Evolutionary conservation across 2,797 vertebrate species (phyloP), one percentile per base, ranked within the genome.

Genomic region (Lepus oiostolus): DNA sequence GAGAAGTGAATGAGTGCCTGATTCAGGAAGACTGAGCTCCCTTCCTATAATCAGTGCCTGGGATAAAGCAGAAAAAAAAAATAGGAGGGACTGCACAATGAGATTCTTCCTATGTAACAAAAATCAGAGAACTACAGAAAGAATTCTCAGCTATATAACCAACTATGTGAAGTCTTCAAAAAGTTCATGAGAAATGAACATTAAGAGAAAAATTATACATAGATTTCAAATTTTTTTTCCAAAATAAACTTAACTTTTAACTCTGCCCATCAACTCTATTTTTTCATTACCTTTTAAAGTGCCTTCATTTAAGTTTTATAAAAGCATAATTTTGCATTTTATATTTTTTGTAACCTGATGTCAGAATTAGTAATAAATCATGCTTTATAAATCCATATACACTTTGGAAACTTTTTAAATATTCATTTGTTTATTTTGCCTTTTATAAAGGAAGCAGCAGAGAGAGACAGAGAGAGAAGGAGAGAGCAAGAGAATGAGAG

Each of bases 271-370:
- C 19, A 58, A 58, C 54, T 58, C 19, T 58, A 58, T 47, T 47
- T 42, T 42, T 47, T 47, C 42, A 58, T 16, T 58, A 58, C 14
- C 13, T 5, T 70, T 60, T 79, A 42, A 35, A 32, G 32, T 50
- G 30, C 47, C 28, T 16, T 26, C 38, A 32, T 65, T 47, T 4
- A 35, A 24, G 21, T 70, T 82, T 88, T 67, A 83, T 17, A 35
- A 84, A 62, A 58, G 77, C 80, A 24, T 2, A 79, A 82, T 74
- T 92, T 82, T 85, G 58, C 2, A 76, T 90, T 91, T 70, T 32
- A 16, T 71, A 32, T 28, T 35, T 85, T 91, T 81, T 60, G 1
- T 72, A 67, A 67, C 42, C 14, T 7, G 10, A 70, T 70, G 13
- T 38, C 42, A 90, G 13, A 52, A 42, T 83, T 70, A 88, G 70